Evolutionary conservation across 2,888 invertebrate genomes (phyloP), one percentile per base, ranked within the genome.

Genomic region (Ferdinandea cuprea): DNA sequence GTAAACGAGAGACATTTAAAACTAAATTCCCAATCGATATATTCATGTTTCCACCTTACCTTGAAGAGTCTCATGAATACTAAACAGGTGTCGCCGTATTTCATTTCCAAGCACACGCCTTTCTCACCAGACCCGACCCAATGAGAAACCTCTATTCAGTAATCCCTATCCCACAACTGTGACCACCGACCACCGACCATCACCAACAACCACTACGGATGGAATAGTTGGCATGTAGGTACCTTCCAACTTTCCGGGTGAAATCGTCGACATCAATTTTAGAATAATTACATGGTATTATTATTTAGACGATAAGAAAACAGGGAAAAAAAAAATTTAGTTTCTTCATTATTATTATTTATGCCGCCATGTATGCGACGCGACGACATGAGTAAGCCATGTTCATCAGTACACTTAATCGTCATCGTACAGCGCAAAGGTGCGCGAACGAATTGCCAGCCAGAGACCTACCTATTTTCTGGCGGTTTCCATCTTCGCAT

Each of bases 221-320:
- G 54, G 76, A 66, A 71, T 76, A 59, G 77, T 72, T 68, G 78
- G 69, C 66, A 78, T 73, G n/a, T n/a, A n/a, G n/a, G 19, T 48
- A 35, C 9, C 56, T 54, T 44, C 54, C 46, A 46, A 59, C 59
- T 63, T 59, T 59, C 44, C 52, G 21, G 68, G 73, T 54, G 54
- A 81, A 66, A 71, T 76, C 66, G 77, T 72, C 72, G 78, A 73
- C 66, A 78, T 73, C 54, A 83, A 72, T 78, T 83, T 68, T 37
- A 68, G 28, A 83, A 68, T 73, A 68, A 83, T 83, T 69, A 78
- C 68, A 83, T 61, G 68, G 68, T 52, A 83, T 73, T 73, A 73
- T 68, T 77, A 77, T 83, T 78, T 63, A 72, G 77, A 56, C 72
- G 81, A 77, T 78, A 83, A 83, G 65, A 83, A 83, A 83, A 83